A percentile compares a stretch with the other conserved stretches of the same genome.
Evolutionary conservation across 2,113 vertebrate species (phyloP).

Genomic region (Nothobranchius furzeri): DNA sequence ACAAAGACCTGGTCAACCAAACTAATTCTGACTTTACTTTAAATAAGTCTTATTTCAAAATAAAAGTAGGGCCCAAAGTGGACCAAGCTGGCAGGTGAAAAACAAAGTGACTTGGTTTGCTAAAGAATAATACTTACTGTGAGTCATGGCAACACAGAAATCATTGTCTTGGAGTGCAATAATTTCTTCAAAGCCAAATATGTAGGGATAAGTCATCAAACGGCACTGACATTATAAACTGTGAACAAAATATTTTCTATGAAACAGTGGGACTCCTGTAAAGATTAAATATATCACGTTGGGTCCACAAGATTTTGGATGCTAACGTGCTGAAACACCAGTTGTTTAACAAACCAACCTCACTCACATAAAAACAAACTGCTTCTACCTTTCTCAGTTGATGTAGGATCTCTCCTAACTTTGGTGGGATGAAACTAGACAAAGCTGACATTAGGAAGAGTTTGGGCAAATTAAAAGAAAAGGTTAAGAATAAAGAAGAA

Average conservation of each 20-base stretch:
- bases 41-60: constrained; percentile 7
- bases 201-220: constrained; percentile 10
- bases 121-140: not conserved
- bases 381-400: not conserved
- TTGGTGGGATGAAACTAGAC: not conserved
- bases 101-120: constrained; percentile 26
- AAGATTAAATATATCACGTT: not conserved
- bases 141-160: constrained; percentile 21
- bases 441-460: constrained; percentile 11
- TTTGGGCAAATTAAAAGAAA: constrained; percentile 13
- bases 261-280: too few species aligned
- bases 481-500: constrained; percentile 28
- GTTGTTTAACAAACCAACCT: not conserved
- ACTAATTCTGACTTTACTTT: too few species aligned
- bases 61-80: constrained; percentile 26
- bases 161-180: constrained; percentile 40
- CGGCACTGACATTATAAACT: not conserved
- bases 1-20: too few species aligned
- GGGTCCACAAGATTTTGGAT: not conserved
- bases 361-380: constrained; percentile 4
- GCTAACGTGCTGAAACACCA: not conserved
- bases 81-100: constrained; percentile 27
- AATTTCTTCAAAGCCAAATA: constrained; percentile 38
- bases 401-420: constrained; percentile 30
- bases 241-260: constrained; percentile 4